These are phyloP conservation scores for Drosophila paramelanica DNA, from an alignment of 2,888 invertebrate species.

Conservation along the genomic window DNA sequence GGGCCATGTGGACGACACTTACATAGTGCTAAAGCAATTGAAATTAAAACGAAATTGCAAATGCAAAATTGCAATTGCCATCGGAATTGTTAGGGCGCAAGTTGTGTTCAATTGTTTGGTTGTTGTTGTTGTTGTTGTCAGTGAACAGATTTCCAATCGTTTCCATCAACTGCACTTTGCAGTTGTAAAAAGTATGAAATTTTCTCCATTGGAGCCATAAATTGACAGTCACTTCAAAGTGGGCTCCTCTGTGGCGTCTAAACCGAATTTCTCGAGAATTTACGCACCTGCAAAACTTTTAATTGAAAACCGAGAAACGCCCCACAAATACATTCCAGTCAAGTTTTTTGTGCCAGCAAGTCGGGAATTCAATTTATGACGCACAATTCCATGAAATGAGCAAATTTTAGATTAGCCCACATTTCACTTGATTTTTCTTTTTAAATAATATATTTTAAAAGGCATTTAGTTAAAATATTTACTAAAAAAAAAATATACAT, in stretches of 20 bases:
- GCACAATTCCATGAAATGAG: constrained; percentile 47
- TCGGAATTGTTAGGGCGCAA: not conserved
- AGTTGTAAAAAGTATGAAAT: constrained; percentile 43
- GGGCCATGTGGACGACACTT: constrained; percentile 67
- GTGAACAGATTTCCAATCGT: constrained; percentile 74
- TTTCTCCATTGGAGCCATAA: constrained; percentile 28
- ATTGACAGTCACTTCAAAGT: constrained; percentile 44
- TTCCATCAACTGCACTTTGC: constrained; percentile 32
- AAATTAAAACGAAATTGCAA: constrained; percentile 46
- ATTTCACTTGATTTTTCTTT: too few relatives aligned
- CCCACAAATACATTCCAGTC: constrained; percentile 47
- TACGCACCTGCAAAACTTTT: constrained; percentile 80
- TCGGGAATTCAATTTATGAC: constrained; percentile 56
- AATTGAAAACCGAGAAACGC: constrained; percentile 75
- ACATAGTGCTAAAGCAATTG: constrained; percentile 52
- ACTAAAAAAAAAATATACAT: constrained; percentile 5
- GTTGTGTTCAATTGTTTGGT: constrained; percentile 7
- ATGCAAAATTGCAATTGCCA: constrained; percentile 29
- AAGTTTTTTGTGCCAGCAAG: constrained; percentile 3
- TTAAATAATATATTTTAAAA: not conserved
- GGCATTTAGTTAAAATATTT: too few relatives aligned
- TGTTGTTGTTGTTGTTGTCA: constrained; percentile 50
- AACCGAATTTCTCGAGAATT: constrained; percentile 54
- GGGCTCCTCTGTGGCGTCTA: constrained; percentile 33
- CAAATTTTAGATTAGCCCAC: not conserved